phyloP scores from a whole-genome alignment of 2,113 vertebrate species.

The Cynopterus brachyotis region DNA sequence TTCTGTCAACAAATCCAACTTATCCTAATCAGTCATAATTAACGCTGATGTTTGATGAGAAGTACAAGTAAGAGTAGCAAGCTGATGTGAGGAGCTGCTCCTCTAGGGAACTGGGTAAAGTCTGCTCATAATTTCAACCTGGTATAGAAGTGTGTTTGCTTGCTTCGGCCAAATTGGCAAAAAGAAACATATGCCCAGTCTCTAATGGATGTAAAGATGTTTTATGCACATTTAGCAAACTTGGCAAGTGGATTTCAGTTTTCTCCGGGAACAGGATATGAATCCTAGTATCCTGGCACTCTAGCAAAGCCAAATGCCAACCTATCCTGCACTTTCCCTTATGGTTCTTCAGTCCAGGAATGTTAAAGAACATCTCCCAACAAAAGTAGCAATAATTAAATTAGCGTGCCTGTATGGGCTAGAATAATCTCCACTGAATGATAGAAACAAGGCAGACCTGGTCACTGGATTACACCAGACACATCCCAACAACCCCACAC shows the following conservation, averaged over 20 bases:
- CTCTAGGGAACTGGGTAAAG: slow-evolving; percentile 33
- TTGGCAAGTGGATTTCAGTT: slow-evolving; percentile 38
- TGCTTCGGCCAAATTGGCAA: slow-evolving; percentile 53
- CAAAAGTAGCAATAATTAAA: slow-evolving; percentile 54
- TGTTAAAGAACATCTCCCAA: neutral
- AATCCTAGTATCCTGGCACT: slow-evolving; percentile 47
- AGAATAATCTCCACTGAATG: neutral
- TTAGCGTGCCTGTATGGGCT: neutral
- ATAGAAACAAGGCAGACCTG: neutral
- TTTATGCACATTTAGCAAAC: neutral
- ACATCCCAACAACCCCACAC: neutral
- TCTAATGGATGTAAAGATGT: neutral
- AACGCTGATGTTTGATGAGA: slow-evolving; percentile 69
- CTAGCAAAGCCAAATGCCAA: slow-evolving; percentile 24
- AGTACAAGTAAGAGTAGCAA: neutral
- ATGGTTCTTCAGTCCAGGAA: neutral
- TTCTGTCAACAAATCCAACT: slow-evolving; percentile 75
- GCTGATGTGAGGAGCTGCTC: neutral
- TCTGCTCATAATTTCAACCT: slow-evolving; percentile 38
- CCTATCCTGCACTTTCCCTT: neutral
- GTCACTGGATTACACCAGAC: neutral
- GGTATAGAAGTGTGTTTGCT: slow-evolving; percentile 3
- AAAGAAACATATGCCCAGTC: slow-evolving; percentile 1
- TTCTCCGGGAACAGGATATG: slow-evolving; percentile 33
- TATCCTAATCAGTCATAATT: slow-evolving; percentile 76